phyloP scores from a whole-genome alignment of 2,113 vertebrate species.

The Callionymus lyra region DNA sequence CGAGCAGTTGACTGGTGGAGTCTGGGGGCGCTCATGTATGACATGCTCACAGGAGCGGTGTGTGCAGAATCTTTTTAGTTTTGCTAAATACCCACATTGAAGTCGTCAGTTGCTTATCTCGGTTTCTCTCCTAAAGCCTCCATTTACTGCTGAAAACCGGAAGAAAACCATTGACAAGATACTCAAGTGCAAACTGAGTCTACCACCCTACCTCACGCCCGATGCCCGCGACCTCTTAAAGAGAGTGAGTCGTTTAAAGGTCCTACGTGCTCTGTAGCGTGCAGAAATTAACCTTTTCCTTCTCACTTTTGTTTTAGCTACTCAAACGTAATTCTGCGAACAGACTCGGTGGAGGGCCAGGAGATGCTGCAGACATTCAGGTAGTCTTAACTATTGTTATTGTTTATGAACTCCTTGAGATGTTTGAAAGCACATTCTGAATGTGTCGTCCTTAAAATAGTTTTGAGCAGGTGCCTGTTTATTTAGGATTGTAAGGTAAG shows the following conservation, averaged over 20 bases:
- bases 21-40: slow-evolving; percentile 96
- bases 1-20: slow-evolving; percentile 98
- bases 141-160: slow-evolving; percentile 93
- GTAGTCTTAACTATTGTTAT: slow-evolving; percentile 42
- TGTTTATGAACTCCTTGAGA: too few species aligned
- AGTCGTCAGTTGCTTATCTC: not conserved
- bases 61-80: slow-evolving; percentile 57
- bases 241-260: slow-evolving; percentile 69
- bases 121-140: slow-evolving; percentile 67
- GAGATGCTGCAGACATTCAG: slow-evolving; percentile 92
- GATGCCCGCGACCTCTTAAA: slow-evolving; percentile 98
- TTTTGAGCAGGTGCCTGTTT: too few species aligned
- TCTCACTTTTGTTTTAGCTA: not conserved
- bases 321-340: slow-evolving; percentile 79
- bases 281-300: not conserved
- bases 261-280: too few species aligned
- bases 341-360: slow-evolving; percentile 85
- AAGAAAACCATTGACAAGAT: slow-evolving; percentile 99
- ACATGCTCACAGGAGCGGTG: slow-evolving; percentile 98
- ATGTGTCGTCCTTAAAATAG: too few species aligned
- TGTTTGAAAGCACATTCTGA: too few species aligned
- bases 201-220: slow-evolving; percentile 99
- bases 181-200: slow-evolving; percentile 96
- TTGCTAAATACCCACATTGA: too few species aligned
- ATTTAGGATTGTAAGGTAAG: too few species aligned